Evolutionary conservation across 2,888 invertebrate genomes (phyloP).

Genomic region (Proisotoma minuta): DNA sequence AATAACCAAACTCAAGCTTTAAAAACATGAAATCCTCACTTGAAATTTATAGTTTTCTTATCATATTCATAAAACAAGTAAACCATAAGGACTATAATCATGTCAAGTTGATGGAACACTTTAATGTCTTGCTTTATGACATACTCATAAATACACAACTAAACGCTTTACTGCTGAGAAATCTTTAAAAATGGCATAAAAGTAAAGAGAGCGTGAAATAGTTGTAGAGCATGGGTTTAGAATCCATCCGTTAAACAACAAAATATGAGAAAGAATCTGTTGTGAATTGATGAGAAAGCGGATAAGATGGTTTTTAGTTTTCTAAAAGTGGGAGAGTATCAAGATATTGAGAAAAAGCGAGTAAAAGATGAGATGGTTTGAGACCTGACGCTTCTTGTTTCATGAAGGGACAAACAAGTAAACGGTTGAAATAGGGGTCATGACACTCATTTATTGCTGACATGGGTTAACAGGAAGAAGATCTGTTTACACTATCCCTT

Average conservation of each 20-base stretch:
- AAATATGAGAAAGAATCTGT: no score
- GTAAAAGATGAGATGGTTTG: no score
- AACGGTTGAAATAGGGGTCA: conserved; percentile 11
- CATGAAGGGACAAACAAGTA: conserved; percentile 13
- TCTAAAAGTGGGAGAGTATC: no score
- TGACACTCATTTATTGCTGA: conserved; percentile 16
- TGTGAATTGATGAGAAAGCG: no score
- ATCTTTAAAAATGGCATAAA: conserved; percentile 16
- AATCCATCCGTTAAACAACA: no score
- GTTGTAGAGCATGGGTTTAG: no score
- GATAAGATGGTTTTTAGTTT: no score
- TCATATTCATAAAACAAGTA: neutral
- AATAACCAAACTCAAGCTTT: neutral
- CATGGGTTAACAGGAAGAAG: conserved; percentile 15
- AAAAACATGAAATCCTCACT: neutral
- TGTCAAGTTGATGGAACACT: neutral
- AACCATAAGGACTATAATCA: neutral
- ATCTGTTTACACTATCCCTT: conserved; percentile 15
- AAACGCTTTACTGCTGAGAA: conserved; percentile 11
- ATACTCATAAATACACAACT: conserved; percentile 11
- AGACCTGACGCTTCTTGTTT: neutral
- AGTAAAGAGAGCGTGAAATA: conserved; percentile 16
- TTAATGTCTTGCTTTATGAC: conserved; percentile 15
- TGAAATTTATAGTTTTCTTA: conserved; percentile 2
- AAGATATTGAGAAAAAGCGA: no score